Base-by-base conservation (phyloP, 2,797 vertebrate genomes). In the Xenops minutus region DNA sequence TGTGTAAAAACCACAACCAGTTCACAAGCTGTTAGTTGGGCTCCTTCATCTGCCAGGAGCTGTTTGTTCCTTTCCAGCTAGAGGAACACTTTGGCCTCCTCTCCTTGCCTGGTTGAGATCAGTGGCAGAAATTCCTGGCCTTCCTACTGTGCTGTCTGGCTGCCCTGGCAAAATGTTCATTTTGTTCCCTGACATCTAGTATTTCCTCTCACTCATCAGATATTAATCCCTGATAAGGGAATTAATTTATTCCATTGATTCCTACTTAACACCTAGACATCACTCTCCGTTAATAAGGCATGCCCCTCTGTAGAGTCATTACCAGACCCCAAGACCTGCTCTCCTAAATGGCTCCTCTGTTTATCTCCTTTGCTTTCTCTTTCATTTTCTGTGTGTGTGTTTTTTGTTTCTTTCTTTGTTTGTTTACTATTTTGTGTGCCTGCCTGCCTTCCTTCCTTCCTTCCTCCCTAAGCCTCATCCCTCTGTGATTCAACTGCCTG, bases 221-320 rank as follows among this genome's bases (percentile, higher is more conserved):
- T 91, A 88, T 34, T 82, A 49, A 59, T 48, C 39, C 55, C 22
- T 3, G 43, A 92, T 85, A 81, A 62, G 30, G 36, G 37, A 91
- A 96, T 93, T 52, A 90, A 93, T 89, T 91, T 58, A 62, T 93
- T 87, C 58, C 13, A 32, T 69, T 86, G n/a, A 73, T 93, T 91
- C 51, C 66, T 76, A 29, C 55, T 89, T 91, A 78, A 81, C 41
- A 72, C 49, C 83, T 90, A 68, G 90, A 68, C 39, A 66, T n/a
- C 48, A 58, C 27, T 43, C 21, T 26, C 18, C 0, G 1, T 89
- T 91, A 81, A 66, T 82, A 89, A 91, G 63, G 15, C 32, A 52
- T n/a, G 20, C 6, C 5, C 52, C 13, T 30, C 41, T 17, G 17
- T 61, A 30, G 66, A 75, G 63, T 32, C 26, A n/a, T 44, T 72